Evolutionary conservation across 2,888 invertebrate genomes (phyloP).

Genomic region (Hypercompe scribonia): DNA sequence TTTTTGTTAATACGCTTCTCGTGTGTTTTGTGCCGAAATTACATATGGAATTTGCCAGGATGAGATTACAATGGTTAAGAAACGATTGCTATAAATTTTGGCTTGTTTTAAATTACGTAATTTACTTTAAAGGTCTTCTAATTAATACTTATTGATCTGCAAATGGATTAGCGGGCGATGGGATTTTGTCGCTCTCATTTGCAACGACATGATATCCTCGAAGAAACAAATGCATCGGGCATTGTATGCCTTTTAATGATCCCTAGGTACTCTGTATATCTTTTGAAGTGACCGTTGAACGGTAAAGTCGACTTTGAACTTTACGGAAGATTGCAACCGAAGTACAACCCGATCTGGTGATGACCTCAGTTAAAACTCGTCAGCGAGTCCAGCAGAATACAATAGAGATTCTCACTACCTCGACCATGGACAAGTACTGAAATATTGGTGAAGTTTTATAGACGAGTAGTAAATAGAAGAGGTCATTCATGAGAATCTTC

Average conservation of each 20-base stretch:
- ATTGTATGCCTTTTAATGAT: too few relatives aligned
- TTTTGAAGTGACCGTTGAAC: too few relatives aligned
- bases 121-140: constrained; percentile 12
- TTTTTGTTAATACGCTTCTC: constrained; percentile 49
- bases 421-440: not conserved
- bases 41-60: constrained; percentile 30
- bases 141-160: constrained; percentile 1
- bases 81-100: constrained; percentile 15
- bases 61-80: constrained; percentile 26
- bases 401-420: not conserved
- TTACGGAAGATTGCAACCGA: too few relatives aligned
- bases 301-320: too few relatives aligned
- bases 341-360: too few relatives aligned
- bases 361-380: too few relatives aligned
- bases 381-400: too few relatives aligned
- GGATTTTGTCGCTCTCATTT: too few relatives aligned
- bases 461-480: too few relatives aligned
- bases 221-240: too few relatives aligned
- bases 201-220: too few relatives aligned
- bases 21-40: constrained; percentile 49
- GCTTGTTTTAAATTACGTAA: constrained; percentile 21
- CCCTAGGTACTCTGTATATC: too few relatives aligned
- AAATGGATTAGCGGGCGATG: not conserved
- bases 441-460: not conserved
- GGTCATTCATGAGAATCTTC: not conserved